Evolutionary conservation across 2,113 vertebrate species (phyloP).

Genomic region (Xiphias gladius): DNA sequence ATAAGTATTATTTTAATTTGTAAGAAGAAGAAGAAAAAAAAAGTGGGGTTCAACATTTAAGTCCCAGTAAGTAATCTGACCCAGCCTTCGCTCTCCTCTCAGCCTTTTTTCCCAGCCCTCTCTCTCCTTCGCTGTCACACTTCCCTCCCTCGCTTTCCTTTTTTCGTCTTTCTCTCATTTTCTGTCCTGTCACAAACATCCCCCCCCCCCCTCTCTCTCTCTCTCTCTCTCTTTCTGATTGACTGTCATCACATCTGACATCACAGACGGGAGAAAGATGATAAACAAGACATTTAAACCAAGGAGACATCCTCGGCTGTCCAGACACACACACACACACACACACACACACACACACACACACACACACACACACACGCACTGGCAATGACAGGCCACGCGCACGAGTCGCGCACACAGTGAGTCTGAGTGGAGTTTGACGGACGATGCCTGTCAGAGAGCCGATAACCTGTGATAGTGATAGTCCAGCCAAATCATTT

Average conservation of each 20-base stretch:
- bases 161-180: neutral
- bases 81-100: too few species aligned
- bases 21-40: too few species aligned
- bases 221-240: constrained; percentile 29
- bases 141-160: neutral
- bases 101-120: neutral
- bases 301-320: constrained; percentile 16
- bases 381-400: too few species aligned
- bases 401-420: neutral
- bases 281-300: constrained; percentile 68
- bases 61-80: too few species aligned
- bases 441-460: neutral
- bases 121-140: neutral
- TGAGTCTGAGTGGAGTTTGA: constrained; percentile 2
- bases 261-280: constrained; percentile 46
- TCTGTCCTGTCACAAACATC: neutral
- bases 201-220: neutral
- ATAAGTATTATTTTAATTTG: too few species aligned
- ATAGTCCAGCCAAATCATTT: too few species aligned
- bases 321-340: constrained; percentile 3
- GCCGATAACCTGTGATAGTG: neutral
- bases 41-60: too few species aligned
- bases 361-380: too few species aligned
- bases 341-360: too few species aligned
- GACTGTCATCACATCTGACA: constrained; percentile 68